Evolutionary conservation across 37 sponge, comb jelly and placozoan genomes (phyloP).

Genomic region (Ephydatia muelleri): DNA sequence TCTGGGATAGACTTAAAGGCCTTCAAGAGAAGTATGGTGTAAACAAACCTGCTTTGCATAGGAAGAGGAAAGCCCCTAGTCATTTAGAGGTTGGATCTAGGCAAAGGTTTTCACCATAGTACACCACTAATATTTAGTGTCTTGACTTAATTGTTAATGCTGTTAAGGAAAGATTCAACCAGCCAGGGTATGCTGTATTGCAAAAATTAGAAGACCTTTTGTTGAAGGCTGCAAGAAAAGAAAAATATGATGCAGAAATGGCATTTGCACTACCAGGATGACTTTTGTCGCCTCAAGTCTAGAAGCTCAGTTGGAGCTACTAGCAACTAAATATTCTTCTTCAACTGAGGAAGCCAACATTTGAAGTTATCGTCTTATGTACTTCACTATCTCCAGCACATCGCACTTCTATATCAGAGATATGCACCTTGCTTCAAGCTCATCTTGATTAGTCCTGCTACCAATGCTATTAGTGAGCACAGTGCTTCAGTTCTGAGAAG

Average conservation of each 20-base stretch:
- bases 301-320: neutral
- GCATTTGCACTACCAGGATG: neutral
- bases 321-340: neutral
- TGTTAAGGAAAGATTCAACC: slow-evolving; percentile 21
- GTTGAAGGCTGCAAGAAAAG: slow-evolving; percentile 33
- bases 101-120: neutral
- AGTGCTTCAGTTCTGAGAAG: neutral
- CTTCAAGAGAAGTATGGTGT: slow-evolving; percentile 31
- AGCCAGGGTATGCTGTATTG: slow-evolving; percentile 23
- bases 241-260: neutral
- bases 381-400: neutral
- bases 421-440: neutral
- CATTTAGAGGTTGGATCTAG: slow-evolving; percentile 17
- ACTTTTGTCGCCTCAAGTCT: no score
- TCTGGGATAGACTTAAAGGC: slow-evolving; percentile 22
- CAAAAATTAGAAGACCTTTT: slow-evolving; percentile 31
- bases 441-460: neutral
- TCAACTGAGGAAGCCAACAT: neutral
- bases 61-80: slow-evolving; percentile 34
- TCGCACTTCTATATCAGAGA: neutral
- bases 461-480: neutral
- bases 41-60: slow-evolving; percentile 16
- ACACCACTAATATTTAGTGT: slow-evolving; percentile 33
- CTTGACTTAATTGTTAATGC: slow-evolving; percentile 17
- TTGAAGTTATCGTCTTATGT: neutral